Evolutionary conservation across 2,797 vertebrate genomes (phyloP), one percentile per base, ranked within the genome.

Genomic region (Oryzias sinensis): DNA sequence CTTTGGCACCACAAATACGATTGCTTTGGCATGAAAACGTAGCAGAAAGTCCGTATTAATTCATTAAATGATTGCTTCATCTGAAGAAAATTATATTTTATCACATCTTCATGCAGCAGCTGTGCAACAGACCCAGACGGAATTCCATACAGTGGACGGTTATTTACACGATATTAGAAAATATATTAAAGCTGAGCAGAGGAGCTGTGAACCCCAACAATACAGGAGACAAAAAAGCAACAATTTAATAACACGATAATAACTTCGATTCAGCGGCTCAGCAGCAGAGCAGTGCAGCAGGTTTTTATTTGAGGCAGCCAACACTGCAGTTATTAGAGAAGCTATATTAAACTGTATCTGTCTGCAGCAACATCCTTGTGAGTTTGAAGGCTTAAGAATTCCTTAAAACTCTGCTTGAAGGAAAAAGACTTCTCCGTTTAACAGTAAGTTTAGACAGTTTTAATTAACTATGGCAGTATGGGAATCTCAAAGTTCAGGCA

Each of bases 261-360:
- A 1, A 60, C n/a, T 45, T 44, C 6, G 47, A 47, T 56, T 22
- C 8, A 20, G 20, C 22, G 16, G 15, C 53, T 53, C 27, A 57
- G 41, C 27, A 57, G 41, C 43, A 24, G 54, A 45, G 37, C 17
- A 48, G 8, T 37, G 2, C 24, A 53, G 29, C 18, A 9, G 40
- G 46, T 59, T 62, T 22, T 57, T 2, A 22, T 52, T 7, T 24
- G 16, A 25, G 46, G 46, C 40, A 62, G 40, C 22, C 14, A 73
- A 69, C 46, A 47, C 25, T 33, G 22, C 29, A 58, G 49, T 72
- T 55, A 73, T 44, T 58, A 49, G 65, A 68, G 5, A 42, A 45
- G 43, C 42, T 70, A 37, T 66, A 71, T 51, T 66, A 29, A 49
- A 71, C 57, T 43, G 41, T 44, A 44, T 58, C 22, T 40, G 33